A percentile compares a stretch with the other conserved stretches of the same genome.
Conservation (phyloP, 2,797 vertebrate species). For the Falco columbarius region DNA sequence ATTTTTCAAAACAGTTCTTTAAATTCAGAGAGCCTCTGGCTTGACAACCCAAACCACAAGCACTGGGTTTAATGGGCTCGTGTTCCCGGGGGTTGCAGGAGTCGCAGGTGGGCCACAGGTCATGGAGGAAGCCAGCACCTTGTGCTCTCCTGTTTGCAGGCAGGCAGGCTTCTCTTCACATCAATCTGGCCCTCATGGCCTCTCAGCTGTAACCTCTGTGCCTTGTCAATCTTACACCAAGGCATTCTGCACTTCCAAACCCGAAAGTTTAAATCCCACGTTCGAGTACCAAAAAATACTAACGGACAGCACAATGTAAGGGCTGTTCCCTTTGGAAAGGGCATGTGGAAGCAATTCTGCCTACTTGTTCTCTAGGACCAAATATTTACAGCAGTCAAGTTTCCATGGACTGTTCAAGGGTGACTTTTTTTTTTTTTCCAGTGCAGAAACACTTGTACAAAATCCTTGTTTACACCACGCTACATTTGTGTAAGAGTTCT, state of each 20-base stretch:
- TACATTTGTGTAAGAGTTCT: background rate
- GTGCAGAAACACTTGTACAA: background rate
- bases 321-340: background rate
- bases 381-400: background rate
- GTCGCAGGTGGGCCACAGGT: fast-evolving
- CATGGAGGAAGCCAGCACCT: background rate
- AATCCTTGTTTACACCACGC: background rate
- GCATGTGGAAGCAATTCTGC: background rate
- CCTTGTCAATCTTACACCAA: background rate
- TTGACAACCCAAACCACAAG: background rate
- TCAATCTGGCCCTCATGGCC: fast-evolving
- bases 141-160: fast-evolving
- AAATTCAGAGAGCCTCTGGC: background rate
- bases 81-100: background rate
- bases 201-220: background rate
- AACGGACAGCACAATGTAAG: background rate
- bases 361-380: background rate
- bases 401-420: background rate
- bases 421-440: background rate
- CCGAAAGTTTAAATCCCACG: background rate
- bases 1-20: background rate
- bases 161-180: background rate
- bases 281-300: background rate
- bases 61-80: fast-evolving
- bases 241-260: background rate